phyloP scores from a whole-genome alignment of 2,797 vertebrate species.

The Enoplosus armatus region DNA sequence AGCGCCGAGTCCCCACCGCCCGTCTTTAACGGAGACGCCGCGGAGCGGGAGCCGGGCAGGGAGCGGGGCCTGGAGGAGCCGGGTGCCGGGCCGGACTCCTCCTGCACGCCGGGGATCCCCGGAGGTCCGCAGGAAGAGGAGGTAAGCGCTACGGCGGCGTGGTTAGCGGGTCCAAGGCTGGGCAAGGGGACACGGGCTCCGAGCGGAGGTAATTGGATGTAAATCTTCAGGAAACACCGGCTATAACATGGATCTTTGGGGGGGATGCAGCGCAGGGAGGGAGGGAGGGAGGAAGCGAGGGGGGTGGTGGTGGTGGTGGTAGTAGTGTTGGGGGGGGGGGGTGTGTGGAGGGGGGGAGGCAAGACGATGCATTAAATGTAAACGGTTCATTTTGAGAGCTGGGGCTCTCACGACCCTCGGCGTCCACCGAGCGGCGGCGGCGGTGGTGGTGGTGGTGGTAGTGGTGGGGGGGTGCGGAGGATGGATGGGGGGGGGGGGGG shows the following conservation, averaged over 20 bases:
- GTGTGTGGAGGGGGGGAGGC: slow-evolving; percentile 50
- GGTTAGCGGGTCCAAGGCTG: slow-evolving; percentile 44
- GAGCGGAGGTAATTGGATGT: slow-evolving; percentile 77
- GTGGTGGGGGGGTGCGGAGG: no score
- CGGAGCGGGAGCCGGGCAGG: slow-evolving; percentile 82
- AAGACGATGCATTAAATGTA: slow-evolving; percentile 54
- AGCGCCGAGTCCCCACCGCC: slow-evolving; percentile 90
- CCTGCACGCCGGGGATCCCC: slow-evolving; percentile 78
- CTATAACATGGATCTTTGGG: slow-evolving; percentile 71
- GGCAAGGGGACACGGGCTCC: slow-evolving; percentile 68
- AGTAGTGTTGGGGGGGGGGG: no score
- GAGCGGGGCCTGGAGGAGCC: slow-evolving; percentile 82
- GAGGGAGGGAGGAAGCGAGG: no score
- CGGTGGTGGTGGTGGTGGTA: no score
- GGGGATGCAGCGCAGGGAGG: slow-evolving; percentile 60
- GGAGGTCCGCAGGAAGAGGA: slow-evolving; percentile 88
- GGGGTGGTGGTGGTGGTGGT: no score
- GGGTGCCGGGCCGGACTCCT: slow-evolving; percentile 77
- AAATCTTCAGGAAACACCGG: slow-evolving; percentile 84
- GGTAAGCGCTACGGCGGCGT: slow-evolving; percentile 76
- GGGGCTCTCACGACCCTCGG: background rate
- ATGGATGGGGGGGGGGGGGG: no score
- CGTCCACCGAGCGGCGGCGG: background rate
- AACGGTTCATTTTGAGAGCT: background rate
- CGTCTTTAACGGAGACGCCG: slow-evolving; percentile 89